Evolutionary conservation across 2,113 vertebrate species (phyloP), one percentile per base, ranked within the genome.

Genomic region (Talpa occidentalis): DNA sequence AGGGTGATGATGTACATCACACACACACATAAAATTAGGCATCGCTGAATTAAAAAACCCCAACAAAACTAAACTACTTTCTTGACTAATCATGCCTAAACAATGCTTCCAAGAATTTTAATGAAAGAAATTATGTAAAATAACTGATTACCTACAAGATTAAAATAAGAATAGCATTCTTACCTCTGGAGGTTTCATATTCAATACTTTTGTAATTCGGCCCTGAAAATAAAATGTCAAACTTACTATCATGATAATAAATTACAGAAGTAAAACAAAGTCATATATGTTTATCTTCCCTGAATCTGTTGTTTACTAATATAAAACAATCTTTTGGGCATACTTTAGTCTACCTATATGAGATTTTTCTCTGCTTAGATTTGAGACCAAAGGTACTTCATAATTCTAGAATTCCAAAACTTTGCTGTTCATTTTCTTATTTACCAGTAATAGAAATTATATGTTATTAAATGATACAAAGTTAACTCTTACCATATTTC

Each of bases 181-280:
- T 98, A 99, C 99, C 99, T 99, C 99, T 90, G 98, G 98, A 82
- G 99, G 99, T 91, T 99, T 99, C 99, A 99, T 99, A 96, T 99
- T 99, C 67, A 99, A 96, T 92, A 99, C 99, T 98, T 99, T 99
- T 26, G 99, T 99, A 98, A 99, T 99, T 98, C 98, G 98, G 16
- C 99, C 99, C 99, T 99, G 80, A 97, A 98, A 97, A 95, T 10
- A 95, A 92, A 98, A 95, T 93, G 42, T 80, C 10, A 96, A 96
- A 96, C 52, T 96, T 87, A 94, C 28, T 54, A 59, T 30, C 52
- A 94, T 54, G 14, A 69, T 14, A 90, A 88, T 24, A 89, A 96
- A 82, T 47, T 49, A 78, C 28, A 66, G 16, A 93, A 90, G 64
- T 52, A 3, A 54, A 56, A 93, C 4, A 73, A 62, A 60, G 30